phyloP scores from a whole-genome alignment of 2,888 invertebrate species.

The Sabatieria punctata region DNA sequence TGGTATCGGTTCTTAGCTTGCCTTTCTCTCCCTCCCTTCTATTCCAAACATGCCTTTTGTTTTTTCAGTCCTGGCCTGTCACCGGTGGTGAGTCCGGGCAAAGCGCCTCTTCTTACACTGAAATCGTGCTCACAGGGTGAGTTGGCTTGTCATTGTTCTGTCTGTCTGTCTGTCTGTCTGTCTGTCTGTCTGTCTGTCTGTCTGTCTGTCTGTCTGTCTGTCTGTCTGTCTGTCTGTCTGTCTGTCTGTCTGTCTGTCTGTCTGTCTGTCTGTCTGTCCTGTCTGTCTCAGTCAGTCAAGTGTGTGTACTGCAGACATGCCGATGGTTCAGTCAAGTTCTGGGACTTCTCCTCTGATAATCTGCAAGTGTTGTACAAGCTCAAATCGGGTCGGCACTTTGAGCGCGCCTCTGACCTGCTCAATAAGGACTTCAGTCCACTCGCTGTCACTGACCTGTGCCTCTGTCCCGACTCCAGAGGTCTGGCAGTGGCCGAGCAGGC shows the following conservation, averaged over 20 bases:
- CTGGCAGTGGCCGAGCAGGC: slow-evolving; percentile 77
- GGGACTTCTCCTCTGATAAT: slow-evolving; percentile 73
- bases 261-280: too few species aligned
- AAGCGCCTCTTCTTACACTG: slow-evolving; percentile 86
- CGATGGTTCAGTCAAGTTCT: slow-evolving; percentile 95
- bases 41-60: slow-evolving; percentile 2
- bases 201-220: too few species aligned
- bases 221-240: too few species aligned
- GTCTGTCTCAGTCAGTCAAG: too few species aligned
- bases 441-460: too few species aligned
- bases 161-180: too few species aligned
- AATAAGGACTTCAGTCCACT: too few species aligned
- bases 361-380: slow-evolving; percentile 90
- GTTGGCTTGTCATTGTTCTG: slow-evolving; percentile 4
- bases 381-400: slow-evolving; percentile 82
- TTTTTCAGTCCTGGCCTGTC: slow-evolving; percentile 67
- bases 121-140: slow-evolving; percentile 93
- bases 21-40: slow-evolving; percentile 1
- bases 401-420: slow-evolving; percentile 44
- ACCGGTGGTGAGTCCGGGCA: slow-evolving; percentile 91
- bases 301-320: slow-evolving; percentile 71
- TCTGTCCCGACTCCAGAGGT: slow-evolving; percentile 79
- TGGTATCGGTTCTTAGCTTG: neutral
- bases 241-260: too few species aligned
- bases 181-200: too few species aligned